A percentile compares a stretch with the other conserved stretches of the same genome.
Evolutionary conservation across 1,140 invertebrate species (phyloP).

Genomic region (Cephus cinctus): DNA sequence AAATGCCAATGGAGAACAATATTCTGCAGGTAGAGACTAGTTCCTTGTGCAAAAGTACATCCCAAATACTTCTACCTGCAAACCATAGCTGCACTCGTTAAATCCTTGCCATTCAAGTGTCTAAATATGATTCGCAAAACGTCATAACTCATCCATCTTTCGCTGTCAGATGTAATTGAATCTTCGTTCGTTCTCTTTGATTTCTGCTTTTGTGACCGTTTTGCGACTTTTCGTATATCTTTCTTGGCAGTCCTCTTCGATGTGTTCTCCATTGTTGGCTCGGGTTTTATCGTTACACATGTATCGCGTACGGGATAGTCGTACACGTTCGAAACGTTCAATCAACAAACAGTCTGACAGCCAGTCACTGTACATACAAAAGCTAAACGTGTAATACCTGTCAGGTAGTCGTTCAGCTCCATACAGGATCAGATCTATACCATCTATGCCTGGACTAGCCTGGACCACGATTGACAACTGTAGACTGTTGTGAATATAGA

Average conservation of each 20-base stretch:
- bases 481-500: too few species aligned
- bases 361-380: too few species aligned
- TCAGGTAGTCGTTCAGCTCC: too few species aligned
- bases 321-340: too few species aligned
- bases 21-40: background rate
- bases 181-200: background rate
- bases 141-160: conserved; percentile 37
- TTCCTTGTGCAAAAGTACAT: background rate
- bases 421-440: too few species aligned
- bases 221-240: background rate
- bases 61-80: conserved; percentile 35
- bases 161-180: too few species aligned
- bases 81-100: conserved; percentile 32
- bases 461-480: too few species aligned
- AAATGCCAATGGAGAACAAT: conserved; percentile 1
- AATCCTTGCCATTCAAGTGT: conserved; percentile 36
- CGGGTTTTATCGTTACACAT: too few species aligned
- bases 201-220: background rate
- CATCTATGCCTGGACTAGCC: too few species aligned
- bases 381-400: too few species aligned
- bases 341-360: too few species aligned
- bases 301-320: too few species aligned
- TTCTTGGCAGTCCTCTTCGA: background rate
- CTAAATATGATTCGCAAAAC: conserved; percentile 44
- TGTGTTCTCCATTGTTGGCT: background rate